Evolutionary conservation across 2,888 invertebrate species (phyloP), one percentile per base, ranked within the genome.

Genomic region (Orchestes rusci): DNA sequence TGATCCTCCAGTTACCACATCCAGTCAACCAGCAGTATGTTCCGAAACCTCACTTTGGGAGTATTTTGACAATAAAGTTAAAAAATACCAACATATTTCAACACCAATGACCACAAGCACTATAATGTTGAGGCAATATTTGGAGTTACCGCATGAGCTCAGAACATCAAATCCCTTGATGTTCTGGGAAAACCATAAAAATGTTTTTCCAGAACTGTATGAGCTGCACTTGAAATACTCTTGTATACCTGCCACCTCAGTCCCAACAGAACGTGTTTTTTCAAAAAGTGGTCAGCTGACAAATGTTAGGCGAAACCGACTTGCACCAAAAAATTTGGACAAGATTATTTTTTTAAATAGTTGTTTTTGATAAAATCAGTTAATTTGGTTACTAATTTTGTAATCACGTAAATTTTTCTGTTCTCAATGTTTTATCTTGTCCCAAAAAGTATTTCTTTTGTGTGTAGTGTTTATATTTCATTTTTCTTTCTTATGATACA

Each of bases 11-110:
- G 13, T 12, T 30, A 4, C 44, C 12, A 23, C 27, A 8, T 8
- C 27, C 5, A 31, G n/a, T n/a, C n/a, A n/a, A n/a, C n/a, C n/a
- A n/a, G n/a, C n/a, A n/a, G n/a, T n/a, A n/a, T n/a, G 16, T 31
- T 20, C 33, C 2, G 33, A 32, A 3, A 20, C 28, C 19, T 4
- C 16, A 29, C 15, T 45, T 2, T 52, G 52, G 52, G 27, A 23
- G 3, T 34, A 41, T 48, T 50, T 52, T 37, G 52, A 53, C 29
- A 19, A 39, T 3, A 52, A 52, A 42, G 19, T 46, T 3, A 15
- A 31, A 4, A 19, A 50, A 37, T 16, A 30, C 4, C 41, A 43
- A 23, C 20, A 34, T 5, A n/a, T n/a, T n/a, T n/a, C n/a, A n/a
- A n/a, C n/a, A n/a, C n/a, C n/a, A n/a, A n/a, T n/a, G n/a, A 8